Evolutionary conservation across 2,113 vertebrate species (phyloP), one percentile per base, ranked within the genome.

Genomic region (Cyprichromis sp.): DNA sequence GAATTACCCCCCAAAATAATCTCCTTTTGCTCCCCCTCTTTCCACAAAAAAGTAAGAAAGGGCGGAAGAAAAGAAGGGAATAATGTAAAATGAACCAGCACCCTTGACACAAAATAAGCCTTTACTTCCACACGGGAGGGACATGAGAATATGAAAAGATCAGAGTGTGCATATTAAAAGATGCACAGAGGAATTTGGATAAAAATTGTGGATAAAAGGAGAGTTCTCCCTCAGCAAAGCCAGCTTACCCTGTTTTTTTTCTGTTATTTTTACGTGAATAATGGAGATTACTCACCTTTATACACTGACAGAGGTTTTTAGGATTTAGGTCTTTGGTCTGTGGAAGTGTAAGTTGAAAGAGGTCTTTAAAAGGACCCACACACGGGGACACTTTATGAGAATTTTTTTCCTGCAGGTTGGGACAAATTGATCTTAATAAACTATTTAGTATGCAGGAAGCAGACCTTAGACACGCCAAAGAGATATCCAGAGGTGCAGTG

Each of bases 1-100:
- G 94, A 93, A 92, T 95, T 94, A 96, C 88, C 91, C 89, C 90
- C 91, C 89, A 85, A 88, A 93, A 94, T 94, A 93, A 95, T 95
- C 91, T 93, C 93, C 89, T 90, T 90, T 87, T 88, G 88, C 82
- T 7, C 36, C 34, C 76, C 19, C n/a, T 16, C 38, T 9, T 38
- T 21, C 19, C 19, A 31, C 21, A 71, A 73, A n/a, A 84, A 89
- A 87, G 53, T 61, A 91, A 84, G 89, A 92, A 87, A 63, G 81
- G 80, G 55, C 34, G 1, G 71, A 90, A 93, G 88, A 92, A 94
- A 86, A 78, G 80, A 84, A 29, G 82, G 81, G 89, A 92, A 92
- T 92, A 86, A 92, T 94, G 80, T 92, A 90, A 90, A 91, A 89
- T 57, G 91, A 90, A 92, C 34, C 90, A 78, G 92, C 73, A 83